Percentiles rank a stretch among this genome's conserved stretches.
Evolutionary conservation across 2,797 vertebrate genomes (phyloP).

Genomic region (Phoebastria nigripes): DNA sequence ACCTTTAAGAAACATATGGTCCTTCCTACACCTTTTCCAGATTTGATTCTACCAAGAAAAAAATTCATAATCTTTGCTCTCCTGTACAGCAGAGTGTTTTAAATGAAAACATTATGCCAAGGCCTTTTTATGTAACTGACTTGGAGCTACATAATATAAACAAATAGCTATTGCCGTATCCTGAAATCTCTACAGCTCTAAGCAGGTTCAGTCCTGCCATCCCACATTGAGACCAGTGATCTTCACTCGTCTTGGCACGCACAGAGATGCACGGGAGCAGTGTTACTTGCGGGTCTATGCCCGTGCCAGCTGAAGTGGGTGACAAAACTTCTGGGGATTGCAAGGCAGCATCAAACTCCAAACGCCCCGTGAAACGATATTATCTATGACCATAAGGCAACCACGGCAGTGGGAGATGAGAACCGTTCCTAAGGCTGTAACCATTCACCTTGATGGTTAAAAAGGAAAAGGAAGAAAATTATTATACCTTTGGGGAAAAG

Average conservation of each 20-base stretch:
- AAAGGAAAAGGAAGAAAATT: neutral
- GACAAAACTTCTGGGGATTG: neutral
- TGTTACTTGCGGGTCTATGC: neutral
- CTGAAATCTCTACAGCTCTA: neutral
- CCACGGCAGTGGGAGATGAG: neutral
- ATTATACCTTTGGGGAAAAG: neutral
- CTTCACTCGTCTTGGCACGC: neutral
- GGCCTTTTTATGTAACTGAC: neutral
- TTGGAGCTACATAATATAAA: neutral
- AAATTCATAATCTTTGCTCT: neutral
- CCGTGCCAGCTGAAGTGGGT: neutral
- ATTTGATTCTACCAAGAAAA: neutral
- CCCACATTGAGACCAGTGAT: neutral
- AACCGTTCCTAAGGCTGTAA: neutral
- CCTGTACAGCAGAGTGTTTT: neutral
- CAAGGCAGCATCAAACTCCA: neutral
- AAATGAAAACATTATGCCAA: neutral
- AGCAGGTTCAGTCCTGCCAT: neutral
- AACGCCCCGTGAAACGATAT: accelerated
- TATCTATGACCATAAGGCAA: neutral
- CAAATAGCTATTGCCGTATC: neutral
- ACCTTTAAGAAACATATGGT: neutral
- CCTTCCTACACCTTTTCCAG: neutral
- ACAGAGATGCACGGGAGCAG: neutral
- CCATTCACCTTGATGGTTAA: neutral